Base-by-base conservation (phyloP, 92 coral and sea anemone genomes). In the Epizoanthus ramosus region DNA sequence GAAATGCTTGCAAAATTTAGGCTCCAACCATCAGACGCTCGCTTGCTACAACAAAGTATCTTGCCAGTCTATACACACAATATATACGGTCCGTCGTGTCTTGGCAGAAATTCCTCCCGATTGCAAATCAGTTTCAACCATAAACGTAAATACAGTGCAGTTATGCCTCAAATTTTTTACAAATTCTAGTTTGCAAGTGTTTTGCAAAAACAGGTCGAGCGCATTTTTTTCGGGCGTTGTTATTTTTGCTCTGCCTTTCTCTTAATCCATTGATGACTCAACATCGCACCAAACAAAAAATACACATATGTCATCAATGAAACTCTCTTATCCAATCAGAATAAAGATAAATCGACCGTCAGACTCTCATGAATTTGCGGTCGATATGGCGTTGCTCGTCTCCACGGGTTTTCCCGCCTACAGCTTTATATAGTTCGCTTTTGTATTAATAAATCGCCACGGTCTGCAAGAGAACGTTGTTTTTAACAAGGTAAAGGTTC, bases 181-280 rank as follows among this genome's bases (percentile, higher is more conserved):
- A 12, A n/a, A 14, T 59, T 75, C 57, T 75, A 35, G 54, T 13
- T 60, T 41, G 69, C 60, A 76, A 59, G 58, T 22, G 63, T 77
- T 60, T 77, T 60, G 37, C 57, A 77, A 58, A 77, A 58, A 58
- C 80, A 75, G 5, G 57, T 61, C 25, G 47, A 77, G 63, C 8
- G 50, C 19, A 41, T 37, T 61, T 61, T 35, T 50, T 43, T 52
- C 82, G 71, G 82, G 82, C 82, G 82, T 77, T 77, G 82, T 77
- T 76, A 58, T 28, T 63, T 37, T 77, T 61, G 35, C 53, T 63
- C 45, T 37, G 28, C 37, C 39, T 77, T 77, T 61, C 25, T 59
- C 57, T 41, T 50, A 50, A 50, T 50, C 54, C 54, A 61, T 57
- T 39, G 82, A 77, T 77, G 82, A 77, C 25, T 77, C 82, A 60